Conservation (phyloP, 2,113 vertebrate species). For the Calypte anna region DNA sequence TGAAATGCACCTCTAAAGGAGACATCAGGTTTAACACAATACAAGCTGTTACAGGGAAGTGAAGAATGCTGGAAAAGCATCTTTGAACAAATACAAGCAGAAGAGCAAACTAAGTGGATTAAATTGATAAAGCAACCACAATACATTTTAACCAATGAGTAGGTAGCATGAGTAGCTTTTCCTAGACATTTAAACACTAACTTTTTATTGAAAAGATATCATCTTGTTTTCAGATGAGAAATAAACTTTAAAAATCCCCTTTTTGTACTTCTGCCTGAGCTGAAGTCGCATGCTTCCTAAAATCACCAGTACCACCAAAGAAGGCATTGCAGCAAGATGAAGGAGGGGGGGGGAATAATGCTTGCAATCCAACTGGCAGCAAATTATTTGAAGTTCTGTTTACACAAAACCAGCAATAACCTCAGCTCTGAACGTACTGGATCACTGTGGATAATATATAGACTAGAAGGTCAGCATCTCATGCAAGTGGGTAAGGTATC, state of each 20-base stretch:
- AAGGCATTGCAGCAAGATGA: slow-evolving; percentile 53
- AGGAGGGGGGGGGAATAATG: slow-evolving; percentile 41
- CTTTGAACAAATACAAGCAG: neutral
- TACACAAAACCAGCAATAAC: slow-evolving; percentile 46
- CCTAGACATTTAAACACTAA: slow-evolving; percentile 36
- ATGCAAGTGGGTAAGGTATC: neutral
- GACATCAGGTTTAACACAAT: neutral
- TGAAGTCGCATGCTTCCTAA: slow-evolving; percentile 38
- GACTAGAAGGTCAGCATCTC: slow-evolving; percentile 7
- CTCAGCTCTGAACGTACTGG: slow-evolving; percentile 37
- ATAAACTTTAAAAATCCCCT: slow-evolving; percentile 40
- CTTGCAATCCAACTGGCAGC: slow-evolving; percentile 69
- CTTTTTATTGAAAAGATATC: neutral
- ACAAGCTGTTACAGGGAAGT: neutral
- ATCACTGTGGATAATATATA: slow-evolving; percentile 1
- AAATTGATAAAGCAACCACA: neutral
- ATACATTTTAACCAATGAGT: neutral
- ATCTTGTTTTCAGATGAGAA: neutral
- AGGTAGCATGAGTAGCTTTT: slow-evolving; percentile 19
- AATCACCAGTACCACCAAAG: slow-evolving; percentile 74
- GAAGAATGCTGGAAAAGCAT: neutral
- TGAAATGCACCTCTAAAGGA: neutral
- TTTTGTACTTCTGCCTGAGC: slow-evolving; percentile 26
- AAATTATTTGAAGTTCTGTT: slow-evolving; percentile 63
- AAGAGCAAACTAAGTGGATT: slow-evolving; percentile 6